phyloP scores from a whole-genome alignment of 2,888 invertebrate species.

The Ormia ochracea region DNA sequence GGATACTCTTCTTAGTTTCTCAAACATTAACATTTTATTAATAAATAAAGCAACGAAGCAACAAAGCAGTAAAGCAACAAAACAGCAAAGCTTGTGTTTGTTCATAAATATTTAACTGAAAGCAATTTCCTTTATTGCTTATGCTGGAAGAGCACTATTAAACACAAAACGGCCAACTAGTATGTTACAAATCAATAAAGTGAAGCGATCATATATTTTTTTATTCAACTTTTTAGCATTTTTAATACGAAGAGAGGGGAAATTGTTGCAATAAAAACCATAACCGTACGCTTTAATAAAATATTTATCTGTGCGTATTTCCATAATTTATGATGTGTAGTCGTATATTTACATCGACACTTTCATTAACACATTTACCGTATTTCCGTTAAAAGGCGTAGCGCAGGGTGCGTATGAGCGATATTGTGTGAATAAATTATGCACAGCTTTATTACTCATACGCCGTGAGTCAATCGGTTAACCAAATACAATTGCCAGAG shows the following conservation, averaged over 20 bases:
- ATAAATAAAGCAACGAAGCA: not conserved
- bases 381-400: no score
- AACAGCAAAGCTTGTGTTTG: not conserved
- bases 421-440: no score
- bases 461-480: no score
- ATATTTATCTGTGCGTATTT: no score
- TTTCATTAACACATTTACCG: no score
- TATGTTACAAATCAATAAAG: not conserved
- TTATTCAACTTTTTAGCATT: not conserved
- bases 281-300: no score
- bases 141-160: not conserved
- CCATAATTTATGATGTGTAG: no score
- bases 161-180: constrained; percentile 2
- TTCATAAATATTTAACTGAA: constrained; percentile 32
- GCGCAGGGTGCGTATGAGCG: no score
- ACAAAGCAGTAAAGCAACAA: not conserved
- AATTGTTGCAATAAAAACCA: not conserved
- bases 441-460: no score
- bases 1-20: not conserved
- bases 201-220: not conserved
- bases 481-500: no score
- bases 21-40: not conserved
- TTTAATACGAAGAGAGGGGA: not conserved
- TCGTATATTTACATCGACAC: no score
- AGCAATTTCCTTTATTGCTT: constrained; percentile 24